These are phyloP conservation scores for Anas georgica DNA, from an alignment of 2,797 vertebrate genomes.

Conservation along the genomic window DNA sequence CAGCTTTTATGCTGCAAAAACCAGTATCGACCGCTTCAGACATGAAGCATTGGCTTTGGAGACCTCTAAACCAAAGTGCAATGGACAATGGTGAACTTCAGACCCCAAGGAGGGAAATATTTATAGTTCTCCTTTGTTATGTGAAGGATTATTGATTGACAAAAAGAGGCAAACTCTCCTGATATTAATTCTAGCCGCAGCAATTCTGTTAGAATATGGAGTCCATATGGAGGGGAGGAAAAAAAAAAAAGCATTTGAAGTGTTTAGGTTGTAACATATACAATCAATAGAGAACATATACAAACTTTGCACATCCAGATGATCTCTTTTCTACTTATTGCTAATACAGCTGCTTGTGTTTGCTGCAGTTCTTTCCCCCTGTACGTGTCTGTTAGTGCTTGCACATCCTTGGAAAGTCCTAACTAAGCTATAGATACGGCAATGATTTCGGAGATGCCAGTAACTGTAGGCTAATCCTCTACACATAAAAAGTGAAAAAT, in stretches of 20 bases:
- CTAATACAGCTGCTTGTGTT: background rate
- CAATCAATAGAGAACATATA: background rate
- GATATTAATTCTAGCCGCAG: background rate
- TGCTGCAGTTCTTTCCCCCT: background rate
- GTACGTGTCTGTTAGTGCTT: background rate
- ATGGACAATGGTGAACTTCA: background rate
- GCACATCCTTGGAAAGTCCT: background rate
- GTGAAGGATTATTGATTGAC: constrained; percentile 10
- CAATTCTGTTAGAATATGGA: background rate
- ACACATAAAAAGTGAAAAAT: background rate
- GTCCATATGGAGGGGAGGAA: background rate
- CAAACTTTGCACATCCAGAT: background rate
- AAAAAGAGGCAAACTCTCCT: background rate
- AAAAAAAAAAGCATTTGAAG: background rate
- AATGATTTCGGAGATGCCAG: background rate
- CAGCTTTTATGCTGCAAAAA: constrained; percentile 17
- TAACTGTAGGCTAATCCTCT: background rate
- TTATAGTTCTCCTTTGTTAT: constrained; percentile 1
- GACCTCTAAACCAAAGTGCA: background rate
- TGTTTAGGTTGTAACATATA: background rate
- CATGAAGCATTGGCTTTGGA: background rate
- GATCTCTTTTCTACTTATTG: background rate
- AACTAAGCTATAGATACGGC: background rate
- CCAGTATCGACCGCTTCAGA: constrained; percentile 36
- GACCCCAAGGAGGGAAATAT: background rate